Base-by-base conservation (phyloP, 2,113 vertebrate genomes). In the Thalassoma bifasciatum region DNA sequence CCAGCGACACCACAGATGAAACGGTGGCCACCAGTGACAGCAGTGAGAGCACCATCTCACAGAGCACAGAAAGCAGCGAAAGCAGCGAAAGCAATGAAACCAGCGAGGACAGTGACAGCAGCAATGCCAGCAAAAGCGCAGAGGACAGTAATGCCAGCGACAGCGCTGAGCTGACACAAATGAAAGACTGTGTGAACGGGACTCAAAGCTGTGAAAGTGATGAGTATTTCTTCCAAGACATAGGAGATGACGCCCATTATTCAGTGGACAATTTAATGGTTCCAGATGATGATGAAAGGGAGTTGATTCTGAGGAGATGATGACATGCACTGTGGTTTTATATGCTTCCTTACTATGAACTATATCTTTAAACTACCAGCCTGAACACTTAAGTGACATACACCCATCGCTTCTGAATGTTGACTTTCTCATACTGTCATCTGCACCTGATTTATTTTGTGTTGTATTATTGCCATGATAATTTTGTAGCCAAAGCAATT, bases 141-240 rank as follows among this genome's bases (percentile, higher is more conserved):
- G 89, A 91, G 56, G 80, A 81, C 10, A 88, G 82, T 6, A 37
- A 87, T 3, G 72, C 10, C 75, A 89, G 84, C 3, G 83, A 92
- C 81, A 89, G 84, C 52, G 2, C 23, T 0, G 84, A 88, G 53
- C n/a, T 82, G 17, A 1, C 38, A 1, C 82, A 81, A 40, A 21
- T 79, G 63, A 72, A 66, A 68, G 77, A 83, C 80, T 92, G 90
- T 57, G 73, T 81, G 49, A 83, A 89, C 4, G 86, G 81, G 2
- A 88, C 76, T 0, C 72, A 88, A 72, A 91, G 80, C 83, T 92
- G 92, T 46, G 92, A 91, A 36, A 93, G 90, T n/a, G 89, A 93
- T 2, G 90, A 93, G 66, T 59, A 89, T 23, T 79, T 91, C 46
- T 83, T 88, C 76, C 81, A 91, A 72, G 81, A 77, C 14, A 81